Evolutionary conservation across 64 coral and sea anemone species (phyloP), one percentile per base, ranked within the genome.

Genomic region (Anthopleura sola): DNA sequence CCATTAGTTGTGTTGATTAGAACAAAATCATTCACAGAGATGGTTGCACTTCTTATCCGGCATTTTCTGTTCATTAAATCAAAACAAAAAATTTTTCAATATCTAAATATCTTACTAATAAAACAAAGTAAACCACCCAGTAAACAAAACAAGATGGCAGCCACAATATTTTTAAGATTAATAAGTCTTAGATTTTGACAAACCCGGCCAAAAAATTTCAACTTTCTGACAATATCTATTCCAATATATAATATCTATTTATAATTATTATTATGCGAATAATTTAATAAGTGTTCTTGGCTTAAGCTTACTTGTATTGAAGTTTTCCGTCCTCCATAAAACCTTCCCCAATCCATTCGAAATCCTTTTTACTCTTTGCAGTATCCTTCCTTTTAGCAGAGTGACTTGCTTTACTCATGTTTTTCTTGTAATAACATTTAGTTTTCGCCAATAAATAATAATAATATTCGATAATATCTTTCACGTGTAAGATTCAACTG

Each of bases 301-400:
- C 80, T 86, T 48, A 93, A 3, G 48, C 80, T 86, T 48, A 93
- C 93, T 87, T 84, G 80, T 90, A 94, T 60, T 66, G 60, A 3
- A 80, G 36, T 84, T 85, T 90, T 37, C 82, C 85, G 56, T 87
- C 88, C 23, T 88, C 39, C 48, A 87, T 87, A n/a, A 29, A 48
- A 24, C 85, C 75, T 68, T 79, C 37, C 47, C 93, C 93, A 80
- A 94, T 78, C 93, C 93, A 94, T 23, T 80, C 82, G 37, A 91
- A 87, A 26, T 51, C 19, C 37, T 24, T 51, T 29, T 83, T 56
- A 14, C 53, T 56, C 51, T 51, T 31, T n/a, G 46, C 23, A 24
- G 26, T n/a, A 15, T 9, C 51, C 46, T 17, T 56, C 40, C 54
- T 46, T 24, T 23, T 31, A 26, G 18, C 28, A 49, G 47, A 83